phyloP scores from a whole-genome alignment of 1,140 invertebrate genomes.

The Hormaphis cornu region DNA sequence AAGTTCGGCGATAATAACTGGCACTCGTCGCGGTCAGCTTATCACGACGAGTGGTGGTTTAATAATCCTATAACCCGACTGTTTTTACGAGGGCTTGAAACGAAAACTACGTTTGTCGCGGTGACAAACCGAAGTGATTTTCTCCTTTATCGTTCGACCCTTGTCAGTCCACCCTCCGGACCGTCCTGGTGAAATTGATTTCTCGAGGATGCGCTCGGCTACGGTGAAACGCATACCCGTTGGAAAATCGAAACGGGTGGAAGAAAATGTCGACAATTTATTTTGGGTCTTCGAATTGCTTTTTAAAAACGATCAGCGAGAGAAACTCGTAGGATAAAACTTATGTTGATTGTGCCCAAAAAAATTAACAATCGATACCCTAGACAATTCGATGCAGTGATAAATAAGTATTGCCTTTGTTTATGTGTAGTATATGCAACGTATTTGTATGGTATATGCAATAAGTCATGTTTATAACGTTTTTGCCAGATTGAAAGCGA shows the following conservation, averaged over 20 bases:
- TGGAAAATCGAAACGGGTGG: background rate
- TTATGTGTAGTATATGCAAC: too few relatives aligned
- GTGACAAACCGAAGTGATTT: background rate
- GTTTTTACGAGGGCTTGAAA: constrained; percentile 1
- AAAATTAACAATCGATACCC: too few relatives aligned
- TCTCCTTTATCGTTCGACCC: background rate
- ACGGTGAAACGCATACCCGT: background rate
- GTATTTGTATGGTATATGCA: too few relatives aligned
- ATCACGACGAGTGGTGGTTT: background rate
- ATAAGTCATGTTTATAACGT: too few relatives aligned
- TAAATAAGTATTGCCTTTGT: too few relatives aligned
- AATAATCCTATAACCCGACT: background rate
- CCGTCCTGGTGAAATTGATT: background rate
- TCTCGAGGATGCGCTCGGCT: background rate
- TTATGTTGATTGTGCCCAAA: background rate
- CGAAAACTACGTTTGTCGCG: constrained; percentile 3
- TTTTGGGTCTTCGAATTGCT: background rate
- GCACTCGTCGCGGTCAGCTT: background rate
- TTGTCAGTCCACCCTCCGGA: too few relatives aligned
- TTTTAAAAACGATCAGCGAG: background rate
- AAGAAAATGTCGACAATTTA: background rate
- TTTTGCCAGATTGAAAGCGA: too few relatives aligned
- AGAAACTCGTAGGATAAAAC: background rate
- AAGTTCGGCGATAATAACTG: background rate
- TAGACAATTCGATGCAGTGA: too few relatives aligned